These are phyloP conservation scores for Heliconius hortense DNA, from an alignment of 2,888 invertebrate genomes.

Conservation along the genomic window DNA sequence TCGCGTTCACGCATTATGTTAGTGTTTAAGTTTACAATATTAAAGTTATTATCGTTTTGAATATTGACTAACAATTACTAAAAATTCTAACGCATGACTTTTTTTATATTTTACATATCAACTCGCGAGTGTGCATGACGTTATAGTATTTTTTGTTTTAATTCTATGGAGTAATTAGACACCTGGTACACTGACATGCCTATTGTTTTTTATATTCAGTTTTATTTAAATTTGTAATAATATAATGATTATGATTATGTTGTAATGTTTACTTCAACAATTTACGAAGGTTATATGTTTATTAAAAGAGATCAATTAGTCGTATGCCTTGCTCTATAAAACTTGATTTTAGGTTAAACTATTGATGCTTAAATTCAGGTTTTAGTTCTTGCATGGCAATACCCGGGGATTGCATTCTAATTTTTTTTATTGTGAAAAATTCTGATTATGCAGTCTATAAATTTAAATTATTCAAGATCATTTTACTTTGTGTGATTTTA, in stretches of 20 bases:
- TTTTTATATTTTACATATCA: slow-evolving; percentile 63
- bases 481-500: slow-evolving; percentile 61
- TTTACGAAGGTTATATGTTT: slow-evolving; percentile 52
- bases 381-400: slow-evolving; percentile 78
- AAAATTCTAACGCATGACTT: slow-evolving; percentile 78
- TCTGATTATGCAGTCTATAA: slow-evolving; percentile 78
- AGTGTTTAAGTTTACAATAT: slow-evolving; percentile 42
- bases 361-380: slow-evolving; percentile 70
- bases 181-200: slow-evolving; percentile 66
- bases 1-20: slow-evolving; percentile 57
- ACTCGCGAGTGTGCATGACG: slow-evolving; percentile 80
- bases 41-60: slow-evolving; percentile 61
- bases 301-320: slow-evolving; percentile 55
- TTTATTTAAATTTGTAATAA: slow-evolving; percentile 41
- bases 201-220: slow-evolving; percentile 53
- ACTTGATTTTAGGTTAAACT: slow-evolving; percentile 73
- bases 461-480: slow-evolving; percentile 51
- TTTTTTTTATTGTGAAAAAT: slow-evolving; percentile 75
- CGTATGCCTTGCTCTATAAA: slow-evolving; percentile 71
- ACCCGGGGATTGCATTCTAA: slow-evolving; percentile 76
- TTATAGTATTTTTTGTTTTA: slow-evolving; percentile 52
- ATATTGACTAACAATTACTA: slow-evolving; percentile 80
- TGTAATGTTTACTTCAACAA: slow-evolving; percentile 77
- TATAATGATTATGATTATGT: slow-evolving; percentile 49
- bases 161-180: slow-evolving; percentile 43